phyloP scores from a whole-genome alignment of 1,140 invertebrate species.

The Trichonephila clavipes region DNA sequence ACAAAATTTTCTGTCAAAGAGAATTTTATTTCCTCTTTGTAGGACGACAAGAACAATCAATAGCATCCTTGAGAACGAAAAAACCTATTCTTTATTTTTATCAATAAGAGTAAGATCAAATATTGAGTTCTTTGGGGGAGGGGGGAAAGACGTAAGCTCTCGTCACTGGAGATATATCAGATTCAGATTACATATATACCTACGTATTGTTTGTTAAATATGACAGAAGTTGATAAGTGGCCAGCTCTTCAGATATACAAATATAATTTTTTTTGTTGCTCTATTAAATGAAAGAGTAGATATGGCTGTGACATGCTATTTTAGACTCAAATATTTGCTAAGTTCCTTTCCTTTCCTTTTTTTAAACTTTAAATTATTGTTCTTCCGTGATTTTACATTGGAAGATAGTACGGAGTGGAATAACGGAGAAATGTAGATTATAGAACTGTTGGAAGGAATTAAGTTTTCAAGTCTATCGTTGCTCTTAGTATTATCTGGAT shows the following conservation, averaged over 20 bases:
- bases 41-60: conserved; percentile 2
- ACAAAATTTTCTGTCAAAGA: background rate
- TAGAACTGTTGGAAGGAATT: too few relatives aligned
- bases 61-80: background rate
- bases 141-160: conserved; percentile 5
- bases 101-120: conserved; percentile 23
- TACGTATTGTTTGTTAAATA: conserved; percentile 34
- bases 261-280: background rate
- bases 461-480: too few relatives aligned
- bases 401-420: background rate
- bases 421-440: too few relatives aligned
- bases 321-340: background rate
- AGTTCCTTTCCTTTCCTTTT: background rate
- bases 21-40: background rate
- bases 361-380: background rate
- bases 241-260: conserved; percentile 9
- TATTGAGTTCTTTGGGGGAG: background rate
- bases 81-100: background rate
- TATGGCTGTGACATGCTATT: background rate
- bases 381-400: background rate
- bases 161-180: background rate
- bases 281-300: background rate
- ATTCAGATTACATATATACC: conserved; percentile 19
- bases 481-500: too few relatives aligned
- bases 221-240: conserved; percentile 35